Base-by-base conservation (phyloP, 2,888 invertebrate species). In the Cryptocephalus moraei region DNA sequence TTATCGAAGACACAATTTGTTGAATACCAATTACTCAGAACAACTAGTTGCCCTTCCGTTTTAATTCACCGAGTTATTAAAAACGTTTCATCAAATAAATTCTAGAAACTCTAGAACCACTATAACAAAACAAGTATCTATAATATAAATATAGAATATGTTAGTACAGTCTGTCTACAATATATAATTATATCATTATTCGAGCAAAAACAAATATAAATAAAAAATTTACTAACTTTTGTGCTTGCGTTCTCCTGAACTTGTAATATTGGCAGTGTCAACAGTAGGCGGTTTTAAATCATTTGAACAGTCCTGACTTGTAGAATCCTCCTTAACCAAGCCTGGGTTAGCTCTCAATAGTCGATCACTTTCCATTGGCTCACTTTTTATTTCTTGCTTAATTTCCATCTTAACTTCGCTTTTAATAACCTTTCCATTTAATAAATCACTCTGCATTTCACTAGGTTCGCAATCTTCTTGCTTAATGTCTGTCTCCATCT, bases 401-500 rank as follows among this genome's bases (percentile, higher is more conserved):
- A 79, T 76, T 56, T 62, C 62, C 42, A 50, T 50, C 45, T 67
- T 65, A 8, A 75, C 71, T 48, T 79, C 78, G 51, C 74, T 76
- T 53, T 79, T 77, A 1, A 75, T 73, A 44, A 70, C 73, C 42
- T 77, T 77, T 10, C 45, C 32, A 13, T 8, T 33, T 8, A 9
- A 11, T 39, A 50, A 48, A 8, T 78, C 47, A 75, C 75, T 67
- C 75, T 79, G 62, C 34, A 69, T 70, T 36, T 73, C 73, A 53
- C 59, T 63, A 33, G 47, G 47, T 32, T 79, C 78, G 1, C 74
- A 76, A 12, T 80, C 81, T 56, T 84, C 84, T 49, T 81, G 80
- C 58, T 86, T 80, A 13, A 81, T 79, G 39, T 79, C 77, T 45
- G 58, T 79, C 12, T 79, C 77, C 68, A 73, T 72, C 58, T 84